Conservation (phyloP, 2,797 vertebrate species). For the Sardinella longiceps region DNA sequence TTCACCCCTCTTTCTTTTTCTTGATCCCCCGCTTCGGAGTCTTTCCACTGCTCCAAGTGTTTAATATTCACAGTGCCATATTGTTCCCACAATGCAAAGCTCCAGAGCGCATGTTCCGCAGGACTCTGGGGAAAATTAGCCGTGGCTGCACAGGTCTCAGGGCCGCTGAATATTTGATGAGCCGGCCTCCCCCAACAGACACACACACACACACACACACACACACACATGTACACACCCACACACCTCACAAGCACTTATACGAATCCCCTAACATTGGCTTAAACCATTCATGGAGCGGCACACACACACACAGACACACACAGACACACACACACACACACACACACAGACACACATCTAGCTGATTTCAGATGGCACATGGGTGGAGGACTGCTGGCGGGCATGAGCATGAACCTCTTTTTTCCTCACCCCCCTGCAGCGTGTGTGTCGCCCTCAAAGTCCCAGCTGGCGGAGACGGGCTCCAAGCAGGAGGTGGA, state of each 20-base stretch:
- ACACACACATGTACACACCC: too few species aligned
- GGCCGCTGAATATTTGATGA: conserved; percentile 61
- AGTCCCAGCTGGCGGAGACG: conserved; percentile 43
- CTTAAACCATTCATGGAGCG: too few species aligned
- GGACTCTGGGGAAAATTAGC: conserved; percentile 27
- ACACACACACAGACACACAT: conserved; percentile 8
- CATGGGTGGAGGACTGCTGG: conserved; percentile 25
- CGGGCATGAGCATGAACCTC: conserved; percentile 15
- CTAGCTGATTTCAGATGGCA: conserved; percentile 55
- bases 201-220: too few species aligned
- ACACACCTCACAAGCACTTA: too few species aligned
- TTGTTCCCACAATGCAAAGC: conserved; percentile 35
- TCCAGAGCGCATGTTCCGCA: conserved; percentile 37
- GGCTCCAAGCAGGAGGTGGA: not conserved
- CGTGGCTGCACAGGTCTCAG: conserved; percentile 25
- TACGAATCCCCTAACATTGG: too few species aligned
- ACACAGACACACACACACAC: too few species aligned
- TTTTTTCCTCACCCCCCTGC: conserved; percentile 32
- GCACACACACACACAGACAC: too few species aligned
- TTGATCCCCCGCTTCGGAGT: conserved; percentile 25
- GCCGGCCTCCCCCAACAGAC: conserved; percentile 21
- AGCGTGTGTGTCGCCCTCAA: conserved; percentile 31
- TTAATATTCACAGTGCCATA: conserved; percentile 47
- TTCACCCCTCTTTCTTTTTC: not conserved
- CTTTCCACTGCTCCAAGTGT: conserved; percentile 22